Percentiles rank a stretch among this genome's conserved stretches.
Evolutionary conservation across 2,797 vertebrate genomes (phyloP).

Genomic region (Cuculus canorus): DNA sequence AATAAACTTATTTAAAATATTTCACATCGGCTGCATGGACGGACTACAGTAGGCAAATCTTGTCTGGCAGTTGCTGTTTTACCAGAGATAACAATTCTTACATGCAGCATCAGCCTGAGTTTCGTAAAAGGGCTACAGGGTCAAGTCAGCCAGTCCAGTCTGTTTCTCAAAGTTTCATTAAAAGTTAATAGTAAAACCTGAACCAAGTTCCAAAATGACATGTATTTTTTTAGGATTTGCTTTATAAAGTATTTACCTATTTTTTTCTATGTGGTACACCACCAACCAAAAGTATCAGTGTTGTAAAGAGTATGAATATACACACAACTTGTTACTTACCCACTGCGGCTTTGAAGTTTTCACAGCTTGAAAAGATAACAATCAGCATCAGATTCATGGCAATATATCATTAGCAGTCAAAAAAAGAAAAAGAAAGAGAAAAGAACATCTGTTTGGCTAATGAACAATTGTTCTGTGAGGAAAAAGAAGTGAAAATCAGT

Average conservation of each 20-base stretch:
- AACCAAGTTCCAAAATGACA: not conserved
- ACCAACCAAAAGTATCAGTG: not conserved
- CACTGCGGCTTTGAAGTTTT: not conserved
- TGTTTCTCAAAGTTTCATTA: not conserved
- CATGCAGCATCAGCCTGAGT: not conserved
- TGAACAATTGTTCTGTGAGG: rapidly evolving
- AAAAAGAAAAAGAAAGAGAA: not conserved
- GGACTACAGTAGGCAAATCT: not conserved
- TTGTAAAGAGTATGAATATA: rapidly evolving
- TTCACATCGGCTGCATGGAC: not conserved
- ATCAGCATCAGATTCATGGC: not conserved
- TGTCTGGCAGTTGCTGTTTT: not conserved
- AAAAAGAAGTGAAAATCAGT: not conserved
- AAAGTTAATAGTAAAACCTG: not conserved
- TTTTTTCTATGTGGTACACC: not conserved
- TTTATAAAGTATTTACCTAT: not conserved
- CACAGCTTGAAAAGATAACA: not conserved
- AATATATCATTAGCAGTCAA: not conserved
- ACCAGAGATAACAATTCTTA: not conserved
- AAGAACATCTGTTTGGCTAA: not conserved
- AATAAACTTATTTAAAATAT: not conserved
- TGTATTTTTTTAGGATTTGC: not conserved
- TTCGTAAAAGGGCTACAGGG: not conserved
- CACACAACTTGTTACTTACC: rapidly evolving
- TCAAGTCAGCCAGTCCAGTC: not conserved